These are phyloP conservation scores for Leptobrachium ailaonicum DNA, from an alignment of 2,113 vertebrate species.

Conservation along the genomic window DNA sequence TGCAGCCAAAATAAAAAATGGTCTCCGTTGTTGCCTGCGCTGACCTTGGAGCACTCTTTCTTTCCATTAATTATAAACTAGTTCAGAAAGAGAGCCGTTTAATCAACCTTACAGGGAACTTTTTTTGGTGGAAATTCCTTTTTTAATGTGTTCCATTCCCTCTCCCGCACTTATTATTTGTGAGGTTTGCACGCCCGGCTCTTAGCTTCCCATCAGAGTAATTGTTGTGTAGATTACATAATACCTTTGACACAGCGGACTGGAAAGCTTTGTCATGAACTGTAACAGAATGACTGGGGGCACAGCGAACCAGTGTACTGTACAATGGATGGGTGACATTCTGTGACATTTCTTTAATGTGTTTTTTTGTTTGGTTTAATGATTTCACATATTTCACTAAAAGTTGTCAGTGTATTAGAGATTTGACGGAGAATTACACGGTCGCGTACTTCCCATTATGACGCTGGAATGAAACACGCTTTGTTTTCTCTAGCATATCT, in stretches of 20 bases:
- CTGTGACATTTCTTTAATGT: slow-evolving; percentile 28
- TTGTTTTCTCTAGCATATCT: too few relatives aligned
- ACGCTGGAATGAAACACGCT: neutral
- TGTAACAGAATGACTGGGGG: slow-evolving; percentile 25
- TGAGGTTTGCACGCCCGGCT: neutral
- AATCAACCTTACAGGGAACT: too few relatives aligned
- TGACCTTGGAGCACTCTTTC: too few relatives aligned
- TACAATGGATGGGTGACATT: slow-evolving; percentile 16
- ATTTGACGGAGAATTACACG: neutral
- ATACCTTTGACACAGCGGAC: neutral
- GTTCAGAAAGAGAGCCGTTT: too few relatives aligned
- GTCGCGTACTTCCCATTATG: neutral
- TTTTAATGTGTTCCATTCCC: neutral
- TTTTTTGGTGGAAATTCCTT: too few relatives aligned
- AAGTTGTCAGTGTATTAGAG: neutral
- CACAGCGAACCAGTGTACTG: neutral
- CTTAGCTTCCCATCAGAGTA: neutral
- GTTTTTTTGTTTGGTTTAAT: slow-evolving; percentile 31
- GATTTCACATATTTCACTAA: slow-evolving; percentile 13
- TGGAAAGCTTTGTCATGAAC: neutral
- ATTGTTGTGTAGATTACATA: neutral
- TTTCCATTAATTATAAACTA: too few relatives aligned
- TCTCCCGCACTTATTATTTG: neutral
- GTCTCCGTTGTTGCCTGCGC: too few relatives aligned
- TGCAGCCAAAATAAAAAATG: too few relatives aligned